Conservation (phyloP, 2,888 invertebrate genomes). For the Hetaerina titia region DNA sequence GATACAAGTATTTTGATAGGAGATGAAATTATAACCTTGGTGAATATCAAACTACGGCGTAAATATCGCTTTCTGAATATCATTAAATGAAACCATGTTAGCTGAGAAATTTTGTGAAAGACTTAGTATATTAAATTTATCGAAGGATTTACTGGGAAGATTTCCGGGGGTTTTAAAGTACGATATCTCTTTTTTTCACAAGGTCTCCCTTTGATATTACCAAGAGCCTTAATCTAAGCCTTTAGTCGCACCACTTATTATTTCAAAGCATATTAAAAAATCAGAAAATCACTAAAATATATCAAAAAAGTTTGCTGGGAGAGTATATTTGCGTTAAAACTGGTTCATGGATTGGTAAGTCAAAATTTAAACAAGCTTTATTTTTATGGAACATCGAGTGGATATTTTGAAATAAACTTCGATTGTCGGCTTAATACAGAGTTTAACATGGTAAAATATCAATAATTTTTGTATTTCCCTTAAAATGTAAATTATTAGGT, state of each 20-base stretch:
- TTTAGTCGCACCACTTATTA: not conserved
- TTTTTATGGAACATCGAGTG: no score
- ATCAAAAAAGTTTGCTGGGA: not conserved
- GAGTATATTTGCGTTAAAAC: not conserved
- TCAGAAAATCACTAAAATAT: no score
- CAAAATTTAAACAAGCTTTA: no score
- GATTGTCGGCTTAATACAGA: no score
- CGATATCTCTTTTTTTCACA: not conserved
- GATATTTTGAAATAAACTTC: no score
- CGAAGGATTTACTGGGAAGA: not conserved
- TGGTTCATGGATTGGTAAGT: not conserved
- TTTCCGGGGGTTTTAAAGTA: not conserved
- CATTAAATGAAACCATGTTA: not conserved
- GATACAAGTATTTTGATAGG: not conserved
- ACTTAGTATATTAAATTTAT: not conserved
- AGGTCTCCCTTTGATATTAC: not conserved
- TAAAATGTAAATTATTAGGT: no score
- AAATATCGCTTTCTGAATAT: not conserved
- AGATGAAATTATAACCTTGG: not conserved
- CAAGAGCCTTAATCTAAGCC: not conserved
- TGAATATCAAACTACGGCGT: not conserved
- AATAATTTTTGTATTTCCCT: no score
- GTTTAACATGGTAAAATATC: no score
- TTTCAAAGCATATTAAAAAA: not conserved
- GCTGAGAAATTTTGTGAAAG: not conserved